Base-by-base conservation (phyloP, 2,888 invertebrate genomes). In the Mayetiola destructor region DNA sequence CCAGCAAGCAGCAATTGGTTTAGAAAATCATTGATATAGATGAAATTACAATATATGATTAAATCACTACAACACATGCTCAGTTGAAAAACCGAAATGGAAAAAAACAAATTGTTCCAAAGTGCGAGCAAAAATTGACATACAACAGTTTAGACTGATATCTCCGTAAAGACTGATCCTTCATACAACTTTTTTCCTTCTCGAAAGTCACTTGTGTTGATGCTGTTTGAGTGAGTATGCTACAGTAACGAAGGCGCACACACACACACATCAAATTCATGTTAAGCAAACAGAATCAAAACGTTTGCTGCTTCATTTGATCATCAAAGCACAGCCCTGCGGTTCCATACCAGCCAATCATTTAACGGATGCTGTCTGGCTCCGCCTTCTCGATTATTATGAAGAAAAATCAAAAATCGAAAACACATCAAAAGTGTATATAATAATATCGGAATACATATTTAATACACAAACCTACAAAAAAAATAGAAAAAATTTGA, bases 151-250 rank as follows among this genome's bases (percentile, higher is more conserved):
- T 59, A 42, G 59, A 40, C 58, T 60, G 61, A 59, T 55, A 59
- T 60, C 61, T 59, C 48, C 60, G 60, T 60, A 60, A 59, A 56
- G 60, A 62, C 62, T 62, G 59, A 60, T 59, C 57, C 56, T 53
- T 57, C 55, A 59, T 42, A 57, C 52, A 29, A 32, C 42, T 42
- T 56, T 30, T 42, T 27, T 29, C 18, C 18, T 14, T 39, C 27
- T 29, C 18, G 23, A 6, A 48, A 48, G 48, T 27, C 27, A 27
- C 48, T 48, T 27, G 14, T 48, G 27, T 27, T 16, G 9, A 27
- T 14, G 42, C 21, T 42, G 42, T 27, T 27, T n/a, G n/a, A n/a
- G n/a, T n/a, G n/a, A 48, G 48, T 48, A 23, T n/a, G 29, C 27
- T 48, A 48, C 48, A 27, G 27, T 27, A 27, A 27, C 12, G 2